Conservation (phyloP, 2,113 vertebrate genomes). For the Genyomyrus donnyi region DNA sequence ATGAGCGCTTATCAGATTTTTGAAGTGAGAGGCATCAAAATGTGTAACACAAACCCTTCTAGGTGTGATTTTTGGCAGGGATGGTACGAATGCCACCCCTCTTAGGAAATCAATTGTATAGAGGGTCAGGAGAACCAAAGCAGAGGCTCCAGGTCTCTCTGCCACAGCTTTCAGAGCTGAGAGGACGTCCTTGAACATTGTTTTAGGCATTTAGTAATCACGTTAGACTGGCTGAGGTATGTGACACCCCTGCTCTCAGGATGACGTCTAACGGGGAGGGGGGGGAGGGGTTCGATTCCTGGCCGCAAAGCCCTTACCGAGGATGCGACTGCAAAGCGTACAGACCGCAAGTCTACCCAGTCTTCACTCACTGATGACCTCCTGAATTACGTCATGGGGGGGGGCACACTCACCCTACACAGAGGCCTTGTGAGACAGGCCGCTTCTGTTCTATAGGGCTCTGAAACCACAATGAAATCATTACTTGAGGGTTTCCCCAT, state of each 20-base stretch:
- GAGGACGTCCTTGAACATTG: neutral
- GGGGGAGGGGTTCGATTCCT: too few relatives aligned
- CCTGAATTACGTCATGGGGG: neutral
- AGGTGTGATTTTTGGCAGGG: neutral
- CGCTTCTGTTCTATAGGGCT: neutral
- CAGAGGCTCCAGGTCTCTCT: neutral
- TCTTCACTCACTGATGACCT: neutral
- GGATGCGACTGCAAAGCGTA: neutral
- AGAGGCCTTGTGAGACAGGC: neutral
- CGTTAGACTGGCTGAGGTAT: neutral
- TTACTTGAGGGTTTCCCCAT: neutral
- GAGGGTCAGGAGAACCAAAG: neutral
- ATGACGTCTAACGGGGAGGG: neutral
- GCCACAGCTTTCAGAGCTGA: neutral
- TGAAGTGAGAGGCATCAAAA: neutral
- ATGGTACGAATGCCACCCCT: neutral
- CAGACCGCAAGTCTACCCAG: neutral
- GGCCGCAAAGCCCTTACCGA: neutral
- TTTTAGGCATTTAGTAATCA: neutral
- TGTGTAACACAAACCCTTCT: neutral
- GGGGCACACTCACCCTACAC: neutral
- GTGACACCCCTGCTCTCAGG: neutral
- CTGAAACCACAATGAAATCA: neutral
- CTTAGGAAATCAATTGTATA: neutral
- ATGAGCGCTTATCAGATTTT: conserved; percentile 32